Conservation (phyloP, 2,113 vertebrate genomes). For the Zosterops japonicus region DNA sequence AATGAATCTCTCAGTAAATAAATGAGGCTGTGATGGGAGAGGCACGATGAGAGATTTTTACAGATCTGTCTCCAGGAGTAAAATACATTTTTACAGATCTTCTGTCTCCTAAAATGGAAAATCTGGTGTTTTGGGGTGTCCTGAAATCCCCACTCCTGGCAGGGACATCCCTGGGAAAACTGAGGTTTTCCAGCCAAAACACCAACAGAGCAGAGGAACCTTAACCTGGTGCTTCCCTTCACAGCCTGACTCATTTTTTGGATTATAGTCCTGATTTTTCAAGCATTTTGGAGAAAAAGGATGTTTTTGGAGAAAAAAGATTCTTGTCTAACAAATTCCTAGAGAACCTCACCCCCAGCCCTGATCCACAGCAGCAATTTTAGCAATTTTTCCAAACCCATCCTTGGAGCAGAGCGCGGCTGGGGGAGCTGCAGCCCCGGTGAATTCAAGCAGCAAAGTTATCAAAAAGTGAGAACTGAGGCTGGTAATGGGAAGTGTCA, state of each 20-base stretch:
- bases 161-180: neutral
- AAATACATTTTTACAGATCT: neutral
- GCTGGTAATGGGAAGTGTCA: conserved; percentile 2
- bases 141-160: neutral
- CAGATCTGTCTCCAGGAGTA: neutral
- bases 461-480: conserved; percentile 30
- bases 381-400: neutral
- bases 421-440: neutral
- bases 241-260: neutral
- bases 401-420: neutral
- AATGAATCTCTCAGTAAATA: neutral
- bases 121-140: neutral
- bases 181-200: neutral
- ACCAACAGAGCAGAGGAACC: neutral
- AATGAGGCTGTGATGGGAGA: neutral
- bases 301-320: neutral
- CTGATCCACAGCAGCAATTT: neutral
- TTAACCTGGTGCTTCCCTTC: neutral
- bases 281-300: neutral
- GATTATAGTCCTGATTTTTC: neutral
- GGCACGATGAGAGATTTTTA: neutral
- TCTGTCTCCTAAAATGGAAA: neutral
- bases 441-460: conserved; percentile 40
- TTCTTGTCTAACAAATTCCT: neutral
- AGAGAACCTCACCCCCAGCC: neutral